phyloP scores from a whole-genome alignment of 1,140 invertebrate species.

The Sycobia sp. region DNA sequence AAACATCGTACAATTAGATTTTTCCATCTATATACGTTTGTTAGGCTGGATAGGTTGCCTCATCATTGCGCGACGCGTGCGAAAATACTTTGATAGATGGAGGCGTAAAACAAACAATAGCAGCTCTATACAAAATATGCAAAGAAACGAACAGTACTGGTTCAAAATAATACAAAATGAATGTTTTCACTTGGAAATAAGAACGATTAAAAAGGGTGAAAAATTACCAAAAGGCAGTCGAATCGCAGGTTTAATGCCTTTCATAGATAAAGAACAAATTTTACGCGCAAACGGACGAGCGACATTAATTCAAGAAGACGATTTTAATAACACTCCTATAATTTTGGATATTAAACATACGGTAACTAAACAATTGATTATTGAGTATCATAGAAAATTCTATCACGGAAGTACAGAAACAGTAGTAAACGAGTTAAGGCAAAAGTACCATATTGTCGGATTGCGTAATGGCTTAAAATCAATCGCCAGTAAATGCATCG shows the following conservation, averaged over 20 bases:
- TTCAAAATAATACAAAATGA: not conserved
- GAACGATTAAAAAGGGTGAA: no score
- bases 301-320: no score
- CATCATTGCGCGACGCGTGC: not conserved
- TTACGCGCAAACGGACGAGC: no score
- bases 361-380: not conserved
- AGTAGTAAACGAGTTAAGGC: not conserved
- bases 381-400: not conserved
- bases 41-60: no score
- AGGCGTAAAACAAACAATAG: no score
- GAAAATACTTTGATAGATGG: not conserved
- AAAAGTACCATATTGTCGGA: not conserved
- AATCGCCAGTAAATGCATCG: no score
- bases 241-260: no score
- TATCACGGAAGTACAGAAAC: not conserved
- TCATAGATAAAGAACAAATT: no score
- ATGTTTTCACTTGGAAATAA: not conserved
- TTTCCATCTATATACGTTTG: no score
- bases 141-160: no score
- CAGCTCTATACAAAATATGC: not conserved
- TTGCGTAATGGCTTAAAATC: not conserved
- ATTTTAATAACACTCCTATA: no score
- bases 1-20: not conserved
- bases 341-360: not conserved
- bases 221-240: no score